Base-by-base conservation (phyloP, 1,140 invertebrate species). In the Ephestia elutella region DNA sequence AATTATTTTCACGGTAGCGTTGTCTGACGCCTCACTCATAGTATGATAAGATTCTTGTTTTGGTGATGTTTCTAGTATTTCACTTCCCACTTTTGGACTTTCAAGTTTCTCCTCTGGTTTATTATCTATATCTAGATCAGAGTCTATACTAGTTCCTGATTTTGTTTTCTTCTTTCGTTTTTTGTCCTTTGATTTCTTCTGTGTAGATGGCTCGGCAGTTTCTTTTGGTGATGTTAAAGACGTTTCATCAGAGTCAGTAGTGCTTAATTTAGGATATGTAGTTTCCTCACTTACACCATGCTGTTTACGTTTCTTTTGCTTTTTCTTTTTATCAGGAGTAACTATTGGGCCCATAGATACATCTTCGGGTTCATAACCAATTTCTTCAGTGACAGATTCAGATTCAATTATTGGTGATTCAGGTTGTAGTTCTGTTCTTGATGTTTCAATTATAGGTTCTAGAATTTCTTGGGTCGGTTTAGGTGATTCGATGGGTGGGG, bases 1-100 rank as follows among this genome's bases (percentile, higher is more conserved):
- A n/a, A 93, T 76, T 62, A 93, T 86, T 87, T 92, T 93, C 0
- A 93, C 91, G 32, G 89, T 90, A 19, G 80, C 88, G 5, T 89
- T 82, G 59, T 91, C 89, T 10, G 91, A 90, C 44, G 85, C 90
- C 72, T 90, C 90, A 69, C 90, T 91, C 19, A 92, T 80, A 17
- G 90, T 90, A 62, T 89, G 89, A 62, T 89, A 91, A 0, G 90
- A 90, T 59, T 91, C 91, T 61, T 90, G 89, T 48, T 75, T 73
- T 57, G 82, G 82, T 32, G 85, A 84, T 13, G 59, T 62, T 58
- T 76, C 78, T 21, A 71, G 49, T 25, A 74, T 71, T 79, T 86
- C 80, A 66, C 68, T 82, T 28, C 86, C 82, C n/a, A 75, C 28
- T 61, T 82, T 77, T 2, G 75, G 70, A 70, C 63, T 73, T 58